Evolutionary conservation across 2,797 vertebrate genomes (phyloP).

Genomic region (Hafferia zeledoni): DNA sequence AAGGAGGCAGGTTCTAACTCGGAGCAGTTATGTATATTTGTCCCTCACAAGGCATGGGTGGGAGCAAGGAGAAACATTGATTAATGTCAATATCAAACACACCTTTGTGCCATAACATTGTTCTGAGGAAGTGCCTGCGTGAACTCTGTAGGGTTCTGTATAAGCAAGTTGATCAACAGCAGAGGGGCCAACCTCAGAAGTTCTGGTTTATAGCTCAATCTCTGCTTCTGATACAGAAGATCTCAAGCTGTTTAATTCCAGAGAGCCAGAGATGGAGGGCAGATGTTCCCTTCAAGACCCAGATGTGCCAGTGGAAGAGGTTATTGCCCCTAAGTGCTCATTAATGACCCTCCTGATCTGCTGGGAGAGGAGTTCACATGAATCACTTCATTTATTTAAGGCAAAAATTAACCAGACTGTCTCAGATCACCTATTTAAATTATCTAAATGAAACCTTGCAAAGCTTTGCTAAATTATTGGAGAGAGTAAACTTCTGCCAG

Average conservation of each 20-base stretch:
- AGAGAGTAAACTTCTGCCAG: background rate
- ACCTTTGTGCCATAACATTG: background rate
- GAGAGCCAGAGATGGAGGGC: background rate
- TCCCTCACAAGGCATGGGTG: background rate
- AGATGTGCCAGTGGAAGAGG: background rate
- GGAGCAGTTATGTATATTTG: background rate
- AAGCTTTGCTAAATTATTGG: background rate
- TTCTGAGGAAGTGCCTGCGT: background rate
- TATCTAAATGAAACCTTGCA: background rate
- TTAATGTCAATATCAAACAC: background rate
- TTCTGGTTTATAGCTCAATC: background rate
- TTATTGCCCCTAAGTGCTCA: background rate
- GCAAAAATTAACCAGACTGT: background rate
- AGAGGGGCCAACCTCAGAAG: background rate
- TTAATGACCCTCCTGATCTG: background rate
- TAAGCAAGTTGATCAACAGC: background rate
- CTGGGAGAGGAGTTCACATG: fast-evolving
- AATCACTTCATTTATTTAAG: background rate
- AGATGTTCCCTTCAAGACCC: slow-evolving; percentile 3
- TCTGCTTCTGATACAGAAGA: background rate
- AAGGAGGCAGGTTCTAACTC: background rate
- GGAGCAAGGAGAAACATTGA: background rate
- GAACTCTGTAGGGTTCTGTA: background rate
- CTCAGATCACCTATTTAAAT: background rate
- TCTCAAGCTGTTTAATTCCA: background rate